Conservation (phyloP, 1,140 invertebrate genomes). For the Drosophila suzukii region DNA sequence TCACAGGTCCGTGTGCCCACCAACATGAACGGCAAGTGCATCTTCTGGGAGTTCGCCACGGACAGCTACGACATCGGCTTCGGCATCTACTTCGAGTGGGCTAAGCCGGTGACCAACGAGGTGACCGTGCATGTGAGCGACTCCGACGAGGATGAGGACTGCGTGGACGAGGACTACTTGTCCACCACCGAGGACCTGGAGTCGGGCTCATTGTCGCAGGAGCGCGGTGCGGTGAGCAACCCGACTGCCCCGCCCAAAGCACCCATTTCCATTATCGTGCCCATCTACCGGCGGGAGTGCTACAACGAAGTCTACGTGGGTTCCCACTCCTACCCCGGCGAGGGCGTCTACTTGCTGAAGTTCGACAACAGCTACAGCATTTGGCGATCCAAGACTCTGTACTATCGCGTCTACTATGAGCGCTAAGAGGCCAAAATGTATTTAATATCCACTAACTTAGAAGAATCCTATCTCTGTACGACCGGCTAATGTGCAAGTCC, state of each 20-base stretch:
- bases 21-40: conserved; percentile 95
- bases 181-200: conserved; percentile 84
- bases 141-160: conserved; percentile 90
- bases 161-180: conserved; percentile 86
- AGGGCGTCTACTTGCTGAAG: conserved; percentile 98
- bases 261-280: conserved; percentile 92
- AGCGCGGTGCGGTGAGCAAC: conserved; percentile 58
- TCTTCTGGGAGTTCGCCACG: conserved; percentile 99
- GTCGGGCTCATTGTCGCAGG: conserved; percentile 74
- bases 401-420: conserved; percentile 99
- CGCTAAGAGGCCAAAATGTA: conserved; percentile 84
- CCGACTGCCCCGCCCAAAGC: conserved; percentile 84
- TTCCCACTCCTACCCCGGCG: conserved; percentile 97
- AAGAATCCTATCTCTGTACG: conserved; percentile 26
- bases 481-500: conserved; percentile 22
- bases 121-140: conserved; percentile 95
- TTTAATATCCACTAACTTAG: conserved; percentile 25
- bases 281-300: conserved; percentile 97
- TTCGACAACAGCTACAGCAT: conserved; percentile 99
- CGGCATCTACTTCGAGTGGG: conserved; percentile 99
- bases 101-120: conserved; percentile 92
- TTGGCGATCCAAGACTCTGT: conserved; percentile 99
- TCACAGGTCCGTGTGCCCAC: conserved; percentile 95
- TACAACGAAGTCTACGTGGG: conserved; percentile 99
- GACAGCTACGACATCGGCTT: conserved; percentile 99